A percentile compares a stretch with the other conserved stretches of the same genome.
phyloP scores from a whole-genome alignment of 2,888 invertebrate genomes.

The Apomyelois bistriatella region DNA sequence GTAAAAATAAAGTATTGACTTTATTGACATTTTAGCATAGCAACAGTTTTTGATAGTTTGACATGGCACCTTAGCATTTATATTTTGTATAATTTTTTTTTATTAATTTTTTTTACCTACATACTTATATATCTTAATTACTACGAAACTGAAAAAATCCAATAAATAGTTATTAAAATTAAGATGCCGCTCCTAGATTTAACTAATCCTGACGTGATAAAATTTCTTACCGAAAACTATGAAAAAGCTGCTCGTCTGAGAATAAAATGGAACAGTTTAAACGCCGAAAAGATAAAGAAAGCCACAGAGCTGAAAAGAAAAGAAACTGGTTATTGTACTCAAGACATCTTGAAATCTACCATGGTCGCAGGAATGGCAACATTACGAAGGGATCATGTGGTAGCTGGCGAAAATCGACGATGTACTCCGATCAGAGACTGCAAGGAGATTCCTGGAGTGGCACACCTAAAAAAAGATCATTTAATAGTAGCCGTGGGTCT shows the following conservation, averaged over 20 bases:
- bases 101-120: too few species aligned
- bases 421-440: slow-evolving; percentile 32
- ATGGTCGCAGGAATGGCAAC: slow-evolving; percentile 36
- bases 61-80: too few species aligned
- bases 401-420: slow-evolving; percentile 30
- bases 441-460: slow-evolving; percentile 26
- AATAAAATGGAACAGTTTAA: slow-evolving; percentile 40
- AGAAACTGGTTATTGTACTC: slow-evolving; percentile 35
- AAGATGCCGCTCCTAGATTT: slow-evolving; percentile 44
- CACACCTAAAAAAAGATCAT: slow-evolving; percentile 35
- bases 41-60: too few species aligned
- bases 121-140: too few species aligned
- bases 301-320: slow-evolving; percentile 36
- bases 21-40: too few species aligned
- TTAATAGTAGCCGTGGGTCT: slow-evolving; percentile 40
- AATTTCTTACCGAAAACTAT: slow-evolving; percentile 42
- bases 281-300: slow-evolving; percentile 33
- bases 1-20: too few species aligned
- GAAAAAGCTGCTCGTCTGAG: slow-evolving; percentile 42
- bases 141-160: too few species aligned
- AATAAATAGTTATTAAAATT: too few species aligned
- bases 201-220: slow-evolving; percentile 41
- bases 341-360: slow-evolving; percentile 29
- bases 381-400: slow-evolving; percentile 30
- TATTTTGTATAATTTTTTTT: too few species aligned